phyloP scores from a whole-genome alignment of 2,113 vertebrate genomes.

The Leuciscus idus region DNA sequence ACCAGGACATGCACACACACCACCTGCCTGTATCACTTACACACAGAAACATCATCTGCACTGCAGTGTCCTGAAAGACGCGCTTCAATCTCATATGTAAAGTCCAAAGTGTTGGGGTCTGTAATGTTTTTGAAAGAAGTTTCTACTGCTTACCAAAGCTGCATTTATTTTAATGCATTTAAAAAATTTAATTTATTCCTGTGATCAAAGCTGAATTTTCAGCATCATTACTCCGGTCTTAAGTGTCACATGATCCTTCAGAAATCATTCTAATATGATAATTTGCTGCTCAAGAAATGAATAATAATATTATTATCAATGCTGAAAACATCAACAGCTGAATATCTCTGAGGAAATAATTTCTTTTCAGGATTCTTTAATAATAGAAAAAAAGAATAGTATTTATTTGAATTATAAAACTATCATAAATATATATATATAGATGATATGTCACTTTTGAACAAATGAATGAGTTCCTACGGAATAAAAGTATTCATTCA shows the following conservation, averaged over 20 bases:
- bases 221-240: neutral
- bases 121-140: neutral
- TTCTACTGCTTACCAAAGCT: neutral
- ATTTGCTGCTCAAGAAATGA: neutral
- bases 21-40: neutral
- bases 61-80: neutral
- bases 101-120: neutral
- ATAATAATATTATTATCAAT: neutral
- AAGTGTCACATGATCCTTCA: neutral
- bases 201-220: neutral
- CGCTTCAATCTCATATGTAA: neutral
- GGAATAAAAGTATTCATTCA: neutral
- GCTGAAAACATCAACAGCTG: neutral
- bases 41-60: constrained; percentile 10
- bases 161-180: neutral
- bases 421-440: neutral
- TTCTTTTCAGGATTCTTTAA: neutral
- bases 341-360: neutral
- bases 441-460: neutral
- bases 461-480: neutral
- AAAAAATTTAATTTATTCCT: neutral
- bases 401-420: neutral
- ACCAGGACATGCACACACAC: neutral
- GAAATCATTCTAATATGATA: neutral
- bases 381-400: neutral